Percentiles rank a stretch among this genome's conserved stretches.
phyloP scores from a whole-genome alignment of 2,113 vertebrate genomes.

The Dicrurus megarhynchus region DNA sequence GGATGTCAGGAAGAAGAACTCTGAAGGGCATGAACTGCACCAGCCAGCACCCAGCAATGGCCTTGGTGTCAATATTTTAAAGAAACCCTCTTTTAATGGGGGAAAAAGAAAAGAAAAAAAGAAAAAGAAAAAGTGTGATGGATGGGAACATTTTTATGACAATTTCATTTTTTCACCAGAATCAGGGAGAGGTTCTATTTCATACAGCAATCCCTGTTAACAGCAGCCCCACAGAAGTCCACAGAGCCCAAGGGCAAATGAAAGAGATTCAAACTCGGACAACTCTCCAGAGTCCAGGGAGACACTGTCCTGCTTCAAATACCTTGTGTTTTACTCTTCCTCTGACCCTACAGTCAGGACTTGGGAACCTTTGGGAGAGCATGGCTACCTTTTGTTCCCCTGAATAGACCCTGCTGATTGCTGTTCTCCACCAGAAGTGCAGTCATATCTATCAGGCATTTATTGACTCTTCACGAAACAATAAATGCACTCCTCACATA shows the following conservation, averaged over 20 bases:
- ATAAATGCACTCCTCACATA: neutral
- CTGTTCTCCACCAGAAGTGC: neutral
- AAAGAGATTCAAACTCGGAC: neutral
- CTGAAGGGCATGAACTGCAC: neutral
- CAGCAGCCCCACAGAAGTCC: neutral
- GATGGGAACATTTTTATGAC: neutral
- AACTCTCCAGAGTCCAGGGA: neutral
- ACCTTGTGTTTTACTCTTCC: neutral
- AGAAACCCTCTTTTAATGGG: neutral
- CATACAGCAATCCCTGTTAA: neutral
- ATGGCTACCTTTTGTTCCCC: neutral
- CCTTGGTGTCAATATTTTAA: neutral
- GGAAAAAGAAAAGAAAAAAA: fast-evolving
- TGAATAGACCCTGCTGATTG: neutral
- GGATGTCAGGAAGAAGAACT: neutral
- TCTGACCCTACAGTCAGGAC: neutral
- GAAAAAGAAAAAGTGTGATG: too few relatives aligned
- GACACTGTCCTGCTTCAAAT: neutral
- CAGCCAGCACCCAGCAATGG: neutral
- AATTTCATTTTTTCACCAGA: neutral
- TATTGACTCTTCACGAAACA: neutral
- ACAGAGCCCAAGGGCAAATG: neutral
- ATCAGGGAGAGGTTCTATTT: neutral
- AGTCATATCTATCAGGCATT: neutral
- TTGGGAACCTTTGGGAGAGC: neutral